Evolutionary conservation across 1,140 invertebrate genomes (phyloP), one percentile per base, ranked within the genome.

Genomic region (Eumeta japonica): DNA sequence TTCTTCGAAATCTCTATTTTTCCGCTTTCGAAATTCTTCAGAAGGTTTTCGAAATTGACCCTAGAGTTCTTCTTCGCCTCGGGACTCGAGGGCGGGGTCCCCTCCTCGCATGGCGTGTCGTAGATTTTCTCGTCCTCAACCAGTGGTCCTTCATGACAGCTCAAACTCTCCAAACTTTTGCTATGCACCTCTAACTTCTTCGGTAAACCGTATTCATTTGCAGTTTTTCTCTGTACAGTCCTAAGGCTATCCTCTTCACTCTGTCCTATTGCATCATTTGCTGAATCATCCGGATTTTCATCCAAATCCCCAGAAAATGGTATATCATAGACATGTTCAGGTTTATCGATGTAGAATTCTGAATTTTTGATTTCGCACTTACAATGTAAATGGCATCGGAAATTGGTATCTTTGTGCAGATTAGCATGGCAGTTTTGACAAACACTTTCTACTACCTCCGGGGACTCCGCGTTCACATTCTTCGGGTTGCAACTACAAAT

Each of bases 311-410:
- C 60, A 4, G 40, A 35, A 38, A 41, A 60, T 0, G 70, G 70
- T 24, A 62, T 63, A 50, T 70, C 63, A 39, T 74, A 74, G 18
- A 74, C 67, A 48, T 67, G 70, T 41, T 71, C 66, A n/a, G n/a
- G n/a, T 10, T 58, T 58, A 13, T 60, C 42, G 0, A 66, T 43
- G 33, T 48, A 65, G 35, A 67, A 72, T 33, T 62, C 53, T 0
- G 64, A 64, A 19, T 59, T 61, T 10, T 39, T 37, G 2, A 43
- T 42, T 16, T 44, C 47, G 46, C 68, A 74, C 15, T 61, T 57
- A 51, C 71, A 73, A 35, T 55, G 60, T 14, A 77, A 51, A 56
- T 74, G 63, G 40, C 70, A 76, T 43, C 67, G 71, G 31, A 75
- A 76, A 10, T 50, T 29, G n/a, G 45, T 51, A 11, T 45, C 56